Base-by-base conservation (phyloP, 2,113 vertebrate genomes). In the Syngnathoides biaculeatus region DNA sequence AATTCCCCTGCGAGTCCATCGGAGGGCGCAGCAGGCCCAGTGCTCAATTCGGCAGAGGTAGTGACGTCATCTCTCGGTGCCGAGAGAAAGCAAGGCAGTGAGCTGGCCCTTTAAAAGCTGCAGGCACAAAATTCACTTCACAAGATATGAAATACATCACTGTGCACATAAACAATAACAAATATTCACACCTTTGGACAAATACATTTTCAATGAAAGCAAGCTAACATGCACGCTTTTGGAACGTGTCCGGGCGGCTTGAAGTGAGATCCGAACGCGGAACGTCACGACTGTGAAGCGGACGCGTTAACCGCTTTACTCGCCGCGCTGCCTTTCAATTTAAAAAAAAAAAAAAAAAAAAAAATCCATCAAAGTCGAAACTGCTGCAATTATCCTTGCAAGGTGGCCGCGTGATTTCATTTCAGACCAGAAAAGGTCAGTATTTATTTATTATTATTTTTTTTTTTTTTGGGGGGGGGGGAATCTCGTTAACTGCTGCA, bases 371-470 rank as follows among this genome's bases (percentile, higher is more conserved):
- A 59, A 59, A 38, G 57, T 39, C 57, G 20, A 59, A 35, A 14
- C 38, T 22, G 48, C 3, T 8, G 17, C 48, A 52, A 52, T 52
- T 52, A 52, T 22, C n/a, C 9, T 1, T 20, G 26, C 24, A 56
- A 15, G 27, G 14, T 19, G 17, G 30, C 9, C 30, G 9, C n/a
- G 57, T 12, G 30, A 59, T 59, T 59, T 59, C 17, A 59, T 59
- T 59, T 59, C 48, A 38, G 27, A 59, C 17, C 20, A 9, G 19
- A 20, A 57, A 59, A 59, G 57, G 57, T 59, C 57, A 59, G 48
- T 22, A 20, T 22, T 20, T 47, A 8, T 47, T 52, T 22, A 10
- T n/a, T n/a, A n/a, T n/a, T n/a, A n/a, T 9, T 50, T 20, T n/a
- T 20, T 8, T 22, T 53, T 53, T 53, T 24, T 24, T 53, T 10